Evolutionary conservation across 2,888 invertebrate genomes (phyloP).

Genomic region (Mythimna lalbum): DNA sequence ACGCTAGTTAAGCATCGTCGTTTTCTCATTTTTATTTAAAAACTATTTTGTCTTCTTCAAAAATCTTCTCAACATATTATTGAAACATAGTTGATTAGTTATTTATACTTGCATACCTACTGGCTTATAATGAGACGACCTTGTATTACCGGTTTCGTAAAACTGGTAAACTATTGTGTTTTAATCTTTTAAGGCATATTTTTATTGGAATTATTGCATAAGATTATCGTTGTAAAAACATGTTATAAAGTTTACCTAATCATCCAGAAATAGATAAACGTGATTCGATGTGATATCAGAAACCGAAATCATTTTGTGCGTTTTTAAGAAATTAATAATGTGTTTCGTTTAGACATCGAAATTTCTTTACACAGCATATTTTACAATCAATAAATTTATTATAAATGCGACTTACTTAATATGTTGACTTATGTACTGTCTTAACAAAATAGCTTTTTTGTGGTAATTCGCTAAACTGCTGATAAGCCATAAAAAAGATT

Average conservation of each 20-base stretch:
- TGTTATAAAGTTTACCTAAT: conserved; percentile 51
- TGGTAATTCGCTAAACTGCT: background rate
- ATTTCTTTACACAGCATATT: conserved; percentile 18
- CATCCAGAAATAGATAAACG: conserved; percentile 43
- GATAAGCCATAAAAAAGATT: background rate
- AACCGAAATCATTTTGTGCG: conserved; percentile 5
- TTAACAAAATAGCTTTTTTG: background rate
- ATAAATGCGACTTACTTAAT: conserved; percentile 13
- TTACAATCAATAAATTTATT: conserved; percentile 4
- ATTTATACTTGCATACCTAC: conserved; percentile 38
- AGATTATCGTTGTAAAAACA: conserved; percentile 60
- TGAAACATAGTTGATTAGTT: conserved; percentile 41
- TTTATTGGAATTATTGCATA: conserved; percentile 61
- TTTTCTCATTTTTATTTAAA: background rate
- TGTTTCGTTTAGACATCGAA: conserved; percentile 1
- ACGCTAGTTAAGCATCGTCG: background rate
- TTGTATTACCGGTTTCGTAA: conserved; percentile 61
- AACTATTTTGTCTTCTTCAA: conserved; percentile 23
- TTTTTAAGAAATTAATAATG: conserved; percentile 8
- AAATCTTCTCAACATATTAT: conserved; percentile 31
- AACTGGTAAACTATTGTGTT: conserved; percentile 65
- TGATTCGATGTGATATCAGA: conserved; percentile 12
- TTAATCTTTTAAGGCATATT: conserved; percentile 49
- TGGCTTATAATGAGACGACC: conserved; percentile 51
- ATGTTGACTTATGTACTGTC: background rate